Evolutionary conservation across 2,797 vertebrate species (phyloP).

Genomic region (Pterois miles): DNA sequence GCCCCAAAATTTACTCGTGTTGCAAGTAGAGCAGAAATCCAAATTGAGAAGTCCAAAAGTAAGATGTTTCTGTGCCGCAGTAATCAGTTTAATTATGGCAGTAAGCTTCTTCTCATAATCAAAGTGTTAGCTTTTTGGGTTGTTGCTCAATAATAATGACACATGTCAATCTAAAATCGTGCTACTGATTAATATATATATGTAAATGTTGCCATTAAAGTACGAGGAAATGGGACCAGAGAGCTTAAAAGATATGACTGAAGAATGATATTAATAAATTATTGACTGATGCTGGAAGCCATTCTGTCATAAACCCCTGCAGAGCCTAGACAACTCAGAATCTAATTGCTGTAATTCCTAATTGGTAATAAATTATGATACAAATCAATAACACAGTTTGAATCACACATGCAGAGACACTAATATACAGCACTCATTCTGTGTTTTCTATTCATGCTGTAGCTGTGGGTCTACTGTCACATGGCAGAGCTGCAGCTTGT

Average conservation of each 20-base stretch:
- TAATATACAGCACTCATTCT: background rate
- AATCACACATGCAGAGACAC: background rate
- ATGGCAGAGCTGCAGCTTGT: constrained; percentile 27
- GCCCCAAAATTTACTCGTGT: no score
- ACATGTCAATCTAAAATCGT: background rate
- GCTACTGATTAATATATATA: background rate
- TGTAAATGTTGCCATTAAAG: background rate
- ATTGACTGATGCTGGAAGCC: background rate
- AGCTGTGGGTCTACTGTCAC: constrained; percentile 23
- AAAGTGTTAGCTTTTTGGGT: background rate
- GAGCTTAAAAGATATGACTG: background rate
- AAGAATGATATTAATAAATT: background rate
- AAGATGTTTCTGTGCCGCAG: background rate
- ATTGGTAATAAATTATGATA: background rate
- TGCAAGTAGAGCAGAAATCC: background rate
- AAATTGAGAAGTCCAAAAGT: background rate
- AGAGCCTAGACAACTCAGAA: no score
- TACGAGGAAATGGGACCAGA: background rate
- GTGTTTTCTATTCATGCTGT: background rate
- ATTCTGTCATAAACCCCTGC: background rate
- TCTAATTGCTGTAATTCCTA: background rate
- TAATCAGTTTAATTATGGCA: background rate
- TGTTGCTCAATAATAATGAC: background rate
- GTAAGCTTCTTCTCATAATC: background rate
- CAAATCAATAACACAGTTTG: background rate